Base-by-base conservation (phyloP, 2,888 invertebrate species). In the Helobdella robusta region DNA sequence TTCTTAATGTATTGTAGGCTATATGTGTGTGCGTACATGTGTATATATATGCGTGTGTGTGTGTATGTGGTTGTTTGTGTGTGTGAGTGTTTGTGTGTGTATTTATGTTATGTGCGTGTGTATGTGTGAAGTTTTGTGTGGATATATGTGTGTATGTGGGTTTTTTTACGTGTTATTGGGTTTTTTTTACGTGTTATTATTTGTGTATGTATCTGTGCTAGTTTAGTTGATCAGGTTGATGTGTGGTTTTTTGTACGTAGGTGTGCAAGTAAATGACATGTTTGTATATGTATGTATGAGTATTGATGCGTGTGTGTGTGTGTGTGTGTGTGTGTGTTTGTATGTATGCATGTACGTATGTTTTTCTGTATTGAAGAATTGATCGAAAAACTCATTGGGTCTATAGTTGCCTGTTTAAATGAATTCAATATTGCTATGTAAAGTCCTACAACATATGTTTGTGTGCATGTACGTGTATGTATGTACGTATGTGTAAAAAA, bases 21-120 rank as follows among this genome's bases (percentile, higher is more conserved):
- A 50, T 62, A 62, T 52, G 25, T 62, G 48, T 62, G 25, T 62
- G 15, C 30, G 36, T 62, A 54, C 46, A 48, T 61, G 15, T 40
- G 35, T 61, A 61, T 50, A 48, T 61, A 61, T 54, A 48, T 62
- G 23, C 28, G 44, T 40, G n/a, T 40, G 44, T 40, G n/a, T 40
- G 44, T 40, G n/a, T 40, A n/a, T 40, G n/a, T 40, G 44, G 11
- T 15, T 40, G 44, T 40, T 15, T 40, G 44, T 40, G n/a, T 40
- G 44, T 40, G n/a, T 40, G 44, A 15, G n/a, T 40, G 44, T 40
- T 15, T 40, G 44, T 40, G n/a, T 40, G n/a, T n/a, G n/a, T 62
- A 23, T 28, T 36, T 59, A 56, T 58, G 18, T 8, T 6, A 62
- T 52, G 30, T 56, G 20, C 30, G 28, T 28, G 48, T 30, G 8